Base-by-base conservation (phyloP, 2,888 invertebrate genomes). In the Diachrysia chrysitis region DNA sequence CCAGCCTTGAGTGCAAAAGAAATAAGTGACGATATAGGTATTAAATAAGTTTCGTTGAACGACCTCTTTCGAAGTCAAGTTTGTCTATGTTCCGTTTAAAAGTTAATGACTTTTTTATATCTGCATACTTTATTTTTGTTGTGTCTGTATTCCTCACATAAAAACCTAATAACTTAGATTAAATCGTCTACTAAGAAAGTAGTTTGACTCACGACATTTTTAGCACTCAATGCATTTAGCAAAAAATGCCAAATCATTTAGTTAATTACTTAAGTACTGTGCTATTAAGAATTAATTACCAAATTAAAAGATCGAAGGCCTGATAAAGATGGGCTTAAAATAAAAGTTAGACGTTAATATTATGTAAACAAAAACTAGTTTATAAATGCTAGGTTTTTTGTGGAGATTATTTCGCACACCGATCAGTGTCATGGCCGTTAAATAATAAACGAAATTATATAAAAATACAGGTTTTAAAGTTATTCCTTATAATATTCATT, bases 1-100 rank as follows among this genome's bases (percentile, higher is more conserved):
- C 61, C 37, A 66, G 66, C 82, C 76, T 78, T 82, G 71, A 69
- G 64, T 37, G 61, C 73, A 73, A 70, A 71, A 73, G 63, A 57
- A 71, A 81, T 63, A 51, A 72, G 23, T 69, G 42, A 61, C 57
- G 58, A 66, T 61, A 68, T 72, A 66, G 25, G 53, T 71, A 71
- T 66, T 66, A 62, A 79, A 69, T 64, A 69, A 64, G 58, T 32
- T 65, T 67, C 71, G 74, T 76, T 75, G 67, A 72, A 78, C 66
- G 66, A 81, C 81, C 76, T 81, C 74, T 59, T 72, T 76, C 59
- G 64, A 35, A 58, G 46, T 69, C 35, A 58, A 70, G 58, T 71
- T 58, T 70, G 72, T 83, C 81, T 81, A 63, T 76, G 78, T 72
- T 67, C 61, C 56, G 58, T 32, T n/a, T 53, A 16, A 56, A 35